Conservation (phyloP, 2,113 vertebrate species). For the Hemicordylus capensis region DNA sequence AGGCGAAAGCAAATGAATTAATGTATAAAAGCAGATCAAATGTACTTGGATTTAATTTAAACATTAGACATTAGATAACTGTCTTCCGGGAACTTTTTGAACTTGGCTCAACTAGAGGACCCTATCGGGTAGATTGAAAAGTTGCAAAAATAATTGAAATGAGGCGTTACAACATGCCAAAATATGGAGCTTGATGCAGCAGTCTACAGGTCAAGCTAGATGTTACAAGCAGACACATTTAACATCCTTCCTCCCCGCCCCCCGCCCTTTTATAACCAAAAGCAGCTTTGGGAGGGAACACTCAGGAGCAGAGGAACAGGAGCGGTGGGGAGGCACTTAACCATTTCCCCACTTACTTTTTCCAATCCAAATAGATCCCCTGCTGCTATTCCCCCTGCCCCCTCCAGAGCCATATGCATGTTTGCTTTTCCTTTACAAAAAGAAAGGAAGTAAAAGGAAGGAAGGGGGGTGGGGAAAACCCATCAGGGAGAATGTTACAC, state of each 20-base stretch:
- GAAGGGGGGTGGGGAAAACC: no score
- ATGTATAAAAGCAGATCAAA: conserved; percentile 15
- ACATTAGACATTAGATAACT: background rate
- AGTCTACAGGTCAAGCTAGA: background rate
- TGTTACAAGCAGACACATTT: background rate
- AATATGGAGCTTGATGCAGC: background rate
- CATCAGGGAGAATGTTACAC: background rate
- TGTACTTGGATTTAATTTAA: background rate
- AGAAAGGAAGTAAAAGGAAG: background rate
- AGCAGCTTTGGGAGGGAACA: background rate
- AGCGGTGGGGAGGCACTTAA: background rate
- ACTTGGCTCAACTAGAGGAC: background rate
- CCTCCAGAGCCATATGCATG: background rate
- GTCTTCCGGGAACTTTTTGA: background rate
- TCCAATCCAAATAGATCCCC: background rate
- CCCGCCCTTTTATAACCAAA: background rate
- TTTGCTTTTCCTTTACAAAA: background rate
- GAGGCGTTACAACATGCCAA: background rate
- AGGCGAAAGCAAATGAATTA: conserved; percentile 22
- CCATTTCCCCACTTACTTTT: background rate
- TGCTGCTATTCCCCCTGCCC: no score
- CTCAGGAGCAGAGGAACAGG: background rate
- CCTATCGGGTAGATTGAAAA: background rate
- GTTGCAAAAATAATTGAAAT: background rate
- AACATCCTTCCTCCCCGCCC: background rate